Base-by-base conservation (phyloP, 2,888 invertebrate species). In the Colletes collaris region DNA sequence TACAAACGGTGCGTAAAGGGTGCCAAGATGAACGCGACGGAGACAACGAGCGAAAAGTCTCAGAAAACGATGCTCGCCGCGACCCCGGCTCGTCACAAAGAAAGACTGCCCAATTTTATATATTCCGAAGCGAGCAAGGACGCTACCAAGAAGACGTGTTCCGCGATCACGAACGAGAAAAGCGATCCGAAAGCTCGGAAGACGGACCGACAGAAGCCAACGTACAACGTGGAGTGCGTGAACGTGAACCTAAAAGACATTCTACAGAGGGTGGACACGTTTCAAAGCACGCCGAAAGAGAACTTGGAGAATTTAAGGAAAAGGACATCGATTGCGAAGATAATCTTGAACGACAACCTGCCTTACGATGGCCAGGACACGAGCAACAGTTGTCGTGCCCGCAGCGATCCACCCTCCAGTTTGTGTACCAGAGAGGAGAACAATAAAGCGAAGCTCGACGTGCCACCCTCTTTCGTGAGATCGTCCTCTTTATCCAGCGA, bases 1-100 rank as follows among this genome's bases (percentile, higher is more conserved):
- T 92, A 92, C 77, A 92, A 92, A 53, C 92, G 90, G 49, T 92
- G 92, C 75, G 92, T 92, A 3, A 89, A 92, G 35, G 90, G 87
- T 1, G 92, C 89, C 0, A 91, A 67, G 44, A 67, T 70, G 13
- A 64, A 65, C 40, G 70, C 67, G 11, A 35, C 37, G 6, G 85
- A 81, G 8, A 27, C 50, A 0, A 2, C 13, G 4, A 50, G 27
- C 10, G 73, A 72, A 3, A 76, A 78, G n/a, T 7, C 7, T 11
- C 49, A 27, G 27, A 83, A 70, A 37, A n/a, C 58, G 40, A 0
- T 7, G 27, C 5, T 55, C 4, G 13, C 19, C n/a, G 8, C 19
- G 7, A 37, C 19, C 7, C 7, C 60, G 4, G 5, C 60, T 60
- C 71, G 73, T 1, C 81, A 82, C 50, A 86, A 88, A 37, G 89